Percentiles rank a stretch among this genome's conserved stretches.
These are phyloP conservation scores for Pantherophis guttatus DNA, from an alignment of 2,113 vertebrate genomes.

Conservation along the genomic window DNA sequence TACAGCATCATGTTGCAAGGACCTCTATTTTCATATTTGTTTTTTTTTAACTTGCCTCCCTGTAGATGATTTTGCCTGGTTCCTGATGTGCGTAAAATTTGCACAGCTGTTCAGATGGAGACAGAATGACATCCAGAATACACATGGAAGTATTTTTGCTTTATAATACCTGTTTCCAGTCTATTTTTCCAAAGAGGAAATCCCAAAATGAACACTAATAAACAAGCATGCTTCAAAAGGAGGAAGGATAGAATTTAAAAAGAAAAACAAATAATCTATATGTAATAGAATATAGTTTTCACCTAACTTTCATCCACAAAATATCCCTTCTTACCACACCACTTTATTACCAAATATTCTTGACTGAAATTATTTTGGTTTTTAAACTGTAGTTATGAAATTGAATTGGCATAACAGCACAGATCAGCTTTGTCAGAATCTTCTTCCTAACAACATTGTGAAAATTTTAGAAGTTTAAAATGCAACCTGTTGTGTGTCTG, in stretches of 20 bases:
- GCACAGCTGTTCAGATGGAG: background rate
- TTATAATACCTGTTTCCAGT: background rate
- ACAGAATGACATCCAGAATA: background rate
- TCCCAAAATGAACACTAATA: background rate
- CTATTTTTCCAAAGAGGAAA: background rate
- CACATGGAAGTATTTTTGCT: background rate
- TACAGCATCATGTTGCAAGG: background rate
- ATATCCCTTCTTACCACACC: background rate
- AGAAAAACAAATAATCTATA: background rate
- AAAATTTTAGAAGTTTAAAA: constrained; percentile 24
- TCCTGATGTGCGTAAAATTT: background rate
- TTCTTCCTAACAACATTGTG: background rate
- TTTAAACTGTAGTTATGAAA: constrained; percentile 2
- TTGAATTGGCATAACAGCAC: background rate
- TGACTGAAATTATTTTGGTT: background rate
- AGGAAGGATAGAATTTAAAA: background rate
- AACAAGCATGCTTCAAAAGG: background rate
- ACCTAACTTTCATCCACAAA: background rate
- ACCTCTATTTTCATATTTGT: background rate
- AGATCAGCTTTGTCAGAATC: background rate
- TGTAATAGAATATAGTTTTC: background rate
- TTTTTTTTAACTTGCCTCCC: background rate
- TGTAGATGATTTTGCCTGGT: background rate
- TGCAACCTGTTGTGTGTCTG: background rate
- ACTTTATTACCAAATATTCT: background rate